A percentile compares a stretch with the other conserved stretches of the same genome.
phyloP scores from a whole-genome alignment of 1,140 invertebrate species.

The Camponotus floridanus region DNA sequence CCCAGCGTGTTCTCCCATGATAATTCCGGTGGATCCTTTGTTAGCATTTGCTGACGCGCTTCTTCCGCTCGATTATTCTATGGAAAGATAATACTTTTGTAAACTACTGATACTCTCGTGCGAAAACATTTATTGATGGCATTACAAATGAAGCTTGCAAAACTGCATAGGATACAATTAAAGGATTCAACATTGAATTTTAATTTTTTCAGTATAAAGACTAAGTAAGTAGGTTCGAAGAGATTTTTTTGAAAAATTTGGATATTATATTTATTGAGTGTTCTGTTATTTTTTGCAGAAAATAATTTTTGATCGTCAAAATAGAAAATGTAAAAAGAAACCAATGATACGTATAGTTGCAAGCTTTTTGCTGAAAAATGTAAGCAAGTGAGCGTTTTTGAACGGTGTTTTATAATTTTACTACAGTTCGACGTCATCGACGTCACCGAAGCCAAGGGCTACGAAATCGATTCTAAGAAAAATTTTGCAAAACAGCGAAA shows the following conservation, averaged over 20 bases:
- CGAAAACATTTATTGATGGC: neutral
- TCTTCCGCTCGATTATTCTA: slow-evolving; percentile 68
- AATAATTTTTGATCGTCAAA: neutral
- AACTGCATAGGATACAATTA: neutral
- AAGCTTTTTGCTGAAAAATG: slow-evolving; percentile 19
- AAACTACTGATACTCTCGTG: neutral
- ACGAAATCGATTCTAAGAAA: slow-evolving; percentile 59
- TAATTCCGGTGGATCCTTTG: slow-evolving; percentile 80
- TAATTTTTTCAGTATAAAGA: neutral
- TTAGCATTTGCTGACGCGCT: slow-evolving; percentile 53
- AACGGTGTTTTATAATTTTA: neutral
- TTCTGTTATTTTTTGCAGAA: neutral
- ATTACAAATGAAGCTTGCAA: neutral
- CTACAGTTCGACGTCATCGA: neutral
- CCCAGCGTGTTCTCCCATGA: slow-evolving; percentile 82
- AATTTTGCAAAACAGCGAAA: slow-evolving; percentile 66
- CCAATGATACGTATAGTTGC: neutral
- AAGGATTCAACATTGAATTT: neutral
- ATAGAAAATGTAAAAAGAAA: neutral
- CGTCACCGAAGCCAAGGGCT: slow-evolving; percentile 19
- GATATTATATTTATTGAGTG: neutral
- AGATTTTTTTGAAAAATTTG: neutral
- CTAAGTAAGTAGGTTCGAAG: neutral
- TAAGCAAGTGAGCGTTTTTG: neutral
- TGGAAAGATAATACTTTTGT: neutral